Conservation (phyloP, 2,888 invertebrate species). For the Volucella inflata region DNA sequence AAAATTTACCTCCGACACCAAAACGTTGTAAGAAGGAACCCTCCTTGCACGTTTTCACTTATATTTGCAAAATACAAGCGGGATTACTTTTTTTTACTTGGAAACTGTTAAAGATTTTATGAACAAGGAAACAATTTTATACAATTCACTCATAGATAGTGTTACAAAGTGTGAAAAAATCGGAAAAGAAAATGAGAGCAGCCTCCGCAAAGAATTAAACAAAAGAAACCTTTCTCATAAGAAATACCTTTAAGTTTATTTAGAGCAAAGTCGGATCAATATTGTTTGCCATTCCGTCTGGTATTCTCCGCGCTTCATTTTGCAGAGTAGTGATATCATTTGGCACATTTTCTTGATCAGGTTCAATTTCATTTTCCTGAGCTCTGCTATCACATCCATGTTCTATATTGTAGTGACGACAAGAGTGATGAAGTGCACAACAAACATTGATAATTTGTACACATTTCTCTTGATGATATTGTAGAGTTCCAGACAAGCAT, state of each 20-base stretch:
- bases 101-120: background rate
- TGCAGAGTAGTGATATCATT: background rate
- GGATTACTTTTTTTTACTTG: background rate
- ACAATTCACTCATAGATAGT: background rate
- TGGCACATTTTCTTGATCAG: background rate
- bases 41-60: background rate
- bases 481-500: background rate
- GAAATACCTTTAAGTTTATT: slow-evolving; percentile 1
- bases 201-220: background rate
- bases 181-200: background rate
- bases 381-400: background rate
- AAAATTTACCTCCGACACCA: no score
- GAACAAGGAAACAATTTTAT: background rate
- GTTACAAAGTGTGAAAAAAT: background rate
- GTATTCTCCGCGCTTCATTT: background rate
- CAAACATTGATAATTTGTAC: no score
- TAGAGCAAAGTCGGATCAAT: background rate
- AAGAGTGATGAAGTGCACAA: no score
- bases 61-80: background rate
- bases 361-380: background rate
- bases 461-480: no score
- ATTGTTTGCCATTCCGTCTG: background rate
- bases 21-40: no score
- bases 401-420: background rate
- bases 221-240: background rate